A percentile compares a stretch with the other conserved stretches of the same genome.
These are phyloP conservation scores for Druceiella hillmani DNA, from an alignment of 2,888 invertebrate genomes.

Conservation along the genomic window DNA sequence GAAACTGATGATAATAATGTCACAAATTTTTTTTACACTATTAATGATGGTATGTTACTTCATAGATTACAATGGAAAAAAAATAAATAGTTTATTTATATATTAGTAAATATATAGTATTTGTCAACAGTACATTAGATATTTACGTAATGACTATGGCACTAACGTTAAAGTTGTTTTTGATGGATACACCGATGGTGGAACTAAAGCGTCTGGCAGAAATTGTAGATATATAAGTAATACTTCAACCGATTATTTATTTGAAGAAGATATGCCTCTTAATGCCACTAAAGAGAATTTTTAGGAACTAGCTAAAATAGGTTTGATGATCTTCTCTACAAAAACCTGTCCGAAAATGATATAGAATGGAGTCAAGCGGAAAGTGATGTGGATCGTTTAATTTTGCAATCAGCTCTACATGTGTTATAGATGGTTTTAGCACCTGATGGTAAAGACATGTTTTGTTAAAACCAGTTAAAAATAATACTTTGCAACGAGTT, in stretches of 20 bases:
- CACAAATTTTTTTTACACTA: not conserved
- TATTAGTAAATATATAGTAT: not conserved
- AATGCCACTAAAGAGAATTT: slow-evolving; percentile 15
- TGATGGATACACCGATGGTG: slow-evolving; percentile 8
- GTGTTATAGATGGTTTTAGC: slow-evolving; percentile 21
- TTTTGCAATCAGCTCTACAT: slow-evolving; percentile 18
- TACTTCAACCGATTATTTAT: slow-evolving; percentile 14
- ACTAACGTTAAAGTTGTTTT: slow-evolving; percentile 12
- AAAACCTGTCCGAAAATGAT: no score
- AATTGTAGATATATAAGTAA: slow-evolving; percentile 13
- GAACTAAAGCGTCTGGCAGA: slow-evolving; percentile 13
- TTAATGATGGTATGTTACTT: not conserved
- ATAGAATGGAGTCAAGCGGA: slow-evolving; percentile 13
- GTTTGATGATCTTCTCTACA: no score
- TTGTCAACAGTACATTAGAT: no score
- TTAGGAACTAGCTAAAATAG: slow-evolving; percentile 10
- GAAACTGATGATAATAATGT: not conserved
- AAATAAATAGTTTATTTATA: not conserved
- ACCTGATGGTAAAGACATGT: slow-evolving; percentile 20
- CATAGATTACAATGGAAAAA: not conserved
- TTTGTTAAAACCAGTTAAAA: slow-evolving; percentile 16
- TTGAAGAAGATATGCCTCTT: slow-evolving; percentile 14
- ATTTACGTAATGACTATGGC: slow-evolving; percentile 4
- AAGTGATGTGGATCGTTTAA: slow-evolving; percentile 15
- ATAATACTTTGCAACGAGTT: no score